Conservation (phyloP, 2,113 vertebrate genomes). For the Pseudolaguvia tuberculata region DNA sequence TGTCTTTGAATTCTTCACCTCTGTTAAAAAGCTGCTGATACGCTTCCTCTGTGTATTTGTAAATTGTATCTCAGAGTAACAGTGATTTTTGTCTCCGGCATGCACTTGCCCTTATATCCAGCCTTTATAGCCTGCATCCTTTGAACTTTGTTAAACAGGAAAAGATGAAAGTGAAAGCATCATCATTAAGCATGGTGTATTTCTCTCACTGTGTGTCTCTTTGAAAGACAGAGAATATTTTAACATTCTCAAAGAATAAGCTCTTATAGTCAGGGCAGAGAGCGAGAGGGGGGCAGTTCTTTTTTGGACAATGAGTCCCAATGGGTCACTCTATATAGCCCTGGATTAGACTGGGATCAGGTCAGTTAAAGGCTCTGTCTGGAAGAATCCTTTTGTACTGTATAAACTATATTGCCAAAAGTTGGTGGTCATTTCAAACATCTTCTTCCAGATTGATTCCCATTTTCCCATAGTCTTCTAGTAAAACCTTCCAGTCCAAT, state of each 20-base stretch:
- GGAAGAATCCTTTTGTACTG: too few species aligned
- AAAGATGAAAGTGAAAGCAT: conserved; percentile 54
- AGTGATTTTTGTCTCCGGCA: conserved; percentile 16
- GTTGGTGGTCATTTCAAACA: too few species aligned
- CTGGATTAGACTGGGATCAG: neutral
- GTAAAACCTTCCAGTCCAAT: too few species aligned
- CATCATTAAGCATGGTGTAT: conserved; percentile 36
- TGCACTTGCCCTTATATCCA: conserved; percentile 13
- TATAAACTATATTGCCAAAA: too few species aligned
- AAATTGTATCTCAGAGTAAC: neutral
- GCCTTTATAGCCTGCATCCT: conserved; percentile 16
- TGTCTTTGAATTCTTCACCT: neutral
- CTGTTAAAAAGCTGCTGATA: neutral
- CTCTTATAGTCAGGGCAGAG: conserved; percentile 8
- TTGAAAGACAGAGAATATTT: conserved; percentile 45
- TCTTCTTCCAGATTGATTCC: too few species aligned
- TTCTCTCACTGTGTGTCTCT: conserved; percentile 21
- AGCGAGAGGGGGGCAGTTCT: conserved; percentile 53
- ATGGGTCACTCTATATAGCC: conserved; percentile 63
- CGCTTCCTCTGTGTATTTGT: conserved; percentile 3
- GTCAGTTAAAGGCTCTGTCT: neutral
- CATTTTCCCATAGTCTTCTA: too few species aligned
- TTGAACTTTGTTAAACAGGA: conserved; percentile 53
- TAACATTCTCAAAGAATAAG: conserved; percentile 33
- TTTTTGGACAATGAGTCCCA: conserved; percentile 57